Conservation (phyloP, 2,888 invertebrate genomes). For the Cecidostiba fungosa region DNA sequence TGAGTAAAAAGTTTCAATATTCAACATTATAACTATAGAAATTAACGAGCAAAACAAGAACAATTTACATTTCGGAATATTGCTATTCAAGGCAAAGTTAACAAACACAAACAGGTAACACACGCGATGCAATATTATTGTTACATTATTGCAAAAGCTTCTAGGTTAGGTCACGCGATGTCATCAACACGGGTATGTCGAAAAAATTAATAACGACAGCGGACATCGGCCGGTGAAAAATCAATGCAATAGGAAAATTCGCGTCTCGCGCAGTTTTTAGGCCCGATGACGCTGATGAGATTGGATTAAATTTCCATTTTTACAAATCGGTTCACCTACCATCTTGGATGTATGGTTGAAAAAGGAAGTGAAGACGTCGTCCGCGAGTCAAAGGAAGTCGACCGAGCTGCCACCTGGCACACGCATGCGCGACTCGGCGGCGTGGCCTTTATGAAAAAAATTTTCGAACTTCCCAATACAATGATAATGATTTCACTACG, state of each 20-base stretch:
- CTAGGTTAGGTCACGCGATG: conserved; percentile 50
- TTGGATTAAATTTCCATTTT: conserved; percentile 51
- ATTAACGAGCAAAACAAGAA: background rate
- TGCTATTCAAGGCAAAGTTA: background rate
- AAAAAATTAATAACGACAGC: conserved; percentile 30
- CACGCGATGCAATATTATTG: conserved; percentile 3
- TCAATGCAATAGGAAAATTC: background rate
- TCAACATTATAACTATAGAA: background rate
- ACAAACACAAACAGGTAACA: background rate
- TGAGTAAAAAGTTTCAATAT: background rate
- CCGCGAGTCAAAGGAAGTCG: conserved; percentile 68
- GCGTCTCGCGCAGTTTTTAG: background rate
- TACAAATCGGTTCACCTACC: conserved; percentile 71
- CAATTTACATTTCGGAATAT: background rate
- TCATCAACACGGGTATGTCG: conserved; percentile 45
- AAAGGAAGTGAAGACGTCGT: conserved; percentile 67
- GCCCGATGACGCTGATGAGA: conserved; percentile 45
- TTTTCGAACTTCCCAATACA: background rate
- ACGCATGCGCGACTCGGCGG: conserved; percentile 62
- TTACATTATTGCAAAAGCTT: conserved; percentile 21
- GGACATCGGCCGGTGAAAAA: background rate
- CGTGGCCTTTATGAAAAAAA: conserved; percentile 51
- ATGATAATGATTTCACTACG: background rate
- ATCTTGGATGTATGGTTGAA: conserved; percentile 75
- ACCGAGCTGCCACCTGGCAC: conserved; percentile 35